Conservation (phyloP, 2,888 invertebrate genomes). For the Clitarchus hookeri region DNA sequence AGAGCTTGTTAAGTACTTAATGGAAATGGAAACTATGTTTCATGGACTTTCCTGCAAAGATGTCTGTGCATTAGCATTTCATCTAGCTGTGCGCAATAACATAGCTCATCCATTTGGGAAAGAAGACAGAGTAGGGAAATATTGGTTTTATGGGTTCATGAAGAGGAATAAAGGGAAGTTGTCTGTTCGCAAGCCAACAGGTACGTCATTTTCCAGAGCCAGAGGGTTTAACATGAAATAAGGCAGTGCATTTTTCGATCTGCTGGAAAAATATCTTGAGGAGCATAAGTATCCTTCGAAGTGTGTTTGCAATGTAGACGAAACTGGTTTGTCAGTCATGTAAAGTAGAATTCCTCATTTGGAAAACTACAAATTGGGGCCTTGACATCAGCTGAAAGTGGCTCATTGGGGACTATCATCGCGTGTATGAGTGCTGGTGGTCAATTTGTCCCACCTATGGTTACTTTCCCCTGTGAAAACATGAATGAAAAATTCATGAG, state of each 20-base stretch:
- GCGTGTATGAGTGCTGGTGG: not conserved
- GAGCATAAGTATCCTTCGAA: conserved; percentile 23
- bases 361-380: conserved; percentile 47
- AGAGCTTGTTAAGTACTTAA: conserved; percentile 22
- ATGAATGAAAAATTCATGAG: conserved; percentile 42
- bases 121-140: conserved; percentile 23
- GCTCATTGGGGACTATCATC: conserved; percentile 15
- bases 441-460: conserved; percentile 22
- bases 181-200: conserved; percentile 27
- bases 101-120: not conserved
- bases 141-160: conserved; percentile 28
- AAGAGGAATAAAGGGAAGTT: conserved; percentile 23
- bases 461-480: conserved; percentile 42
- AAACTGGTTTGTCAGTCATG: conserved; percentile 49
- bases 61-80: not conserved
- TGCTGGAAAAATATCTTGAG: not conserved
- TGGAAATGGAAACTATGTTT: conserved; percentile 24
- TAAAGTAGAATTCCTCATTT: conserved; percentile 39
- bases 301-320: conserved; percentile 48
- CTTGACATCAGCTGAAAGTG: conserved; percentile 34
- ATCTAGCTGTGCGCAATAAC: conserved; percentile 26
- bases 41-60: conserved; percentile 16
- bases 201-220: not conserved
- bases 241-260: conserved; percentile 28
- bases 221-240: conserved; percentile 35